Evolutionary conservation across 2,888 invertebrate species (phyloP).

Genomic region (Himalopsyche anomala): DNA sequence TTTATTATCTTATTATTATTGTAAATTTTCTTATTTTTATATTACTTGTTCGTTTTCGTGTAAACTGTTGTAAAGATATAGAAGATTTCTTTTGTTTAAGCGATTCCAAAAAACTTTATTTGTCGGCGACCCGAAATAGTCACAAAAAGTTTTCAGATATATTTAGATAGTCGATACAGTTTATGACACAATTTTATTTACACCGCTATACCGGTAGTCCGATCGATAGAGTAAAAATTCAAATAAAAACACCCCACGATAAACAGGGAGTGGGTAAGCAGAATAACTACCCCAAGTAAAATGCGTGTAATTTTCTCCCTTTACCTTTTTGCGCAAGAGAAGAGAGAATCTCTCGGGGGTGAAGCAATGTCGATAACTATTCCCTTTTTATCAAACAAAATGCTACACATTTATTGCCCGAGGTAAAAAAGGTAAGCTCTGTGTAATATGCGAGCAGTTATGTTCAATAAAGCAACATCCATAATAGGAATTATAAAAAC

Average conservation of each 20-base stretch:
- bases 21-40: no score
- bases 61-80: no score
- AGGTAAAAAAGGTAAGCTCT: constrained; percentile 61
- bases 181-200: constrained; percentile 37
- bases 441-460: constrained; percentile 34
- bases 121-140: no score
- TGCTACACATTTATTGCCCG: constrained; percentile 62
- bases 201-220: constrained; percentile 20
- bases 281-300: constrained; percentile 61
- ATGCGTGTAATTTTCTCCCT: constrained; percentile 61
- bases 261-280: constrained; percentile 55
- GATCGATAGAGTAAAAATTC: constrained; percentile 51
- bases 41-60: no score
- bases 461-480: constrained; percentile 24
- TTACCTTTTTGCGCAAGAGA: constrained; percentile 43
- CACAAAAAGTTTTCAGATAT: no score
- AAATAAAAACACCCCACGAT: constrained; percentile 51
- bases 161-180: not conserved
- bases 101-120: no score
- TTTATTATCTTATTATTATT: no score
- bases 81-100: no score
- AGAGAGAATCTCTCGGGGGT: constrained; percentile 39
- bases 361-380: constrained; percentile 60
- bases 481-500: constrained; percentile 3
- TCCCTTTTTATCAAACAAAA: constrained; percentile 60